phyloP scores from a whole-genome alignment of 2,888 invertebrate species.

The Operophtera brumata region DNA sequence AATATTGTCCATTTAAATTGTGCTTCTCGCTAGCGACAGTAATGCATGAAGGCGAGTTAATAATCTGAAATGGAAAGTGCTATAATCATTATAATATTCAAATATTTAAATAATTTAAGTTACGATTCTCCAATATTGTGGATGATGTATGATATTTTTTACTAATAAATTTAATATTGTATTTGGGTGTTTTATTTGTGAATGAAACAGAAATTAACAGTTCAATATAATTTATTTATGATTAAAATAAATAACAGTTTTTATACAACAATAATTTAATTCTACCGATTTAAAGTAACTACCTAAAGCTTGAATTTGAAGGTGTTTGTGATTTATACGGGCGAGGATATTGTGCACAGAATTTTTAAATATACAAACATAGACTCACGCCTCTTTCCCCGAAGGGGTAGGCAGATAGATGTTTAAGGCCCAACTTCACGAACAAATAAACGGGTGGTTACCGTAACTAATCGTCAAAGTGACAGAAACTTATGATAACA shows the following conservation, averaged over 20 bases:
- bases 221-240: slow-evolving; percentile 33
- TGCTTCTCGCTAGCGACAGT: slow-evolving; percentile 73
- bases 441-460: no score
- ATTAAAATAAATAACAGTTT: slow-evolving; percentile 30
- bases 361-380: no score
- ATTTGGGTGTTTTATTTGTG: slow-evolving; percentile 57
- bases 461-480: no score
- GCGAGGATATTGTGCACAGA: no score
- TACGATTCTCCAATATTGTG: slow-evolving; percentile 80
- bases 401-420: no score
- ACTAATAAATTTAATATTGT: slow-evolving; percentile 82
- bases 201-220: slow-evolving; percentile 29
- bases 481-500: no score
- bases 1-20: slow-evolving; percentile 46
- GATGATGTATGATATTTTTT: slow-evolving; percentile 82
- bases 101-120: slow-evolving; percentile 78
- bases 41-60: slow-evolving; percentile 68
- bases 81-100: slow-evolving; percentile 77
- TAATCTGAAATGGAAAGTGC: slow-evolving; percentile 70
- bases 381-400: no score
- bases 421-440: no score
- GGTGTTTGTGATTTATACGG: no score
- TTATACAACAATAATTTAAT: neutral
- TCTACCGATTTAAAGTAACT: slow-evolving; percentile 16
- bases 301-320: slow-evolving; percentile 16